phyloP scores from a whole-genome alignment of 1,140 invertebrate genomes.

The Heliothis virescens region DNA sequence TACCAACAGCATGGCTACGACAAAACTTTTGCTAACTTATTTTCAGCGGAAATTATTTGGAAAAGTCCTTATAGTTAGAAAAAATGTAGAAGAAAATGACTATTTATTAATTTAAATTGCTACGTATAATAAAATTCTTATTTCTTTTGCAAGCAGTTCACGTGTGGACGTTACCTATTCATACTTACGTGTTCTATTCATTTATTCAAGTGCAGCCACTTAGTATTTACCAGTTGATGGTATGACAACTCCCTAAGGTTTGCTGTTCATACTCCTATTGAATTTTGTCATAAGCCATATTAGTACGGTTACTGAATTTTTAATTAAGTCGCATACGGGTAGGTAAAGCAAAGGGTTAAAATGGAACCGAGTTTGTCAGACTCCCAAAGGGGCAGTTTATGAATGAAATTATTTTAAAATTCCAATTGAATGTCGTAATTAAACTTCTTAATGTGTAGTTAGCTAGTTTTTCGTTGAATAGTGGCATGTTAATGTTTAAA shows the following conservation, averaged over 20 bases:
- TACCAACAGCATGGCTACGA: neutral
- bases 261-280: neutral
- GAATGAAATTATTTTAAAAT: slow-evolving; percentile 41
- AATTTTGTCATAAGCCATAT: slow-evolving; percentile 26
- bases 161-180: neutral
- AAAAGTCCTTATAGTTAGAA: neutral
- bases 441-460: slow-evolving; percentile 14
- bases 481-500: neutral
- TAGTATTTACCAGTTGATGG: slow-evolving; percentile 1
- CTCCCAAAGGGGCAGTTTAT: slow-evolving; percentile 36
- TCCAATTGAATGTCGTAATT: slow-evolving; percentile 28
- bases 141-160: too few species aligned
- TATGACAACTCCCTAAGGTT: slow-evolving; percentile 7
- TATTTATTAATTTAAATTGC: too few species aligned
- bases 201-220: neutral
- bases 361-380: slow-evolving; percentile 28
- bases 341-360: slow-evolving; percentile 38
- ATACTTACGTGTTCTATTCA: neutral
- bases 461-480: slow-evolving; percentile 4
- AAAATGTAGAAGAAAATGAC: neutral
- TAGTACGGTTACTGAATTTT: slow-evolving; percentile 30
- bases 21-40: slow-evolving; percentile 2
- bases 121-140: too few species aligned
- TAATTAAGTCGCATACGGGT: slow-evolving; percentile 33
- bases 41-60: neutral